Evolutionary conservation across 2,888 invertebrate genomes (phyloP).

Genomic region (Andrena marginata): DNA sequence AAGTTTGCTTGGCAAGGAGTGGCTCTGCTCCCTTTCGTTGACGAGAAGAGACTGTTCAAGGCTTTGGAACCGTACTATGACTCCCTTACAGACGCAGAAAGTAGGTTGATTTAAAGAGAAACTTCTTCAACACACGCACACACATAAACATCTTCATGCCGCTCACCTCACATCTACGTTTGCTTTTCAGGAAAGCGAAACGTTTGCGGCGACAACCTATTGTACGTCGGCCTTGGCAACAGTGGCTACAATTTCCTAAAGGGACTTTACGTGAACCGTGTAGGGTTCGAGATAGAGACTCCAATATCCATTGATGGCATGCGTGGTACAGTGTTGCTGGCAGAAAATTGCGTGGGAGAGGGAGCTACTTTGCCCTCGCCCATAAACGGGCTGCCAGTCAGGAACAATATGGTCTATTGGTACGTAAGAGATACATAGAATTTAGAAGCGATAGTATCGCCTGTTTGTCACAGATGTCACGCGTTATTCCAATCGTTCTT

Average conservation of each 20-base stretch:
- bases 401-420: conserved; percentile 85
- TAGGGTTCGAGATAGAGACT: conserved; percentile 86
- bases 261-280: conserved; percentile 89
- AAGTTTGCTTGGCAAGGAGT: conserved; percentile 99
- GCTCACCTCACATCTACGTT: background rate
- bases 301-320: conserved; percentile 92
- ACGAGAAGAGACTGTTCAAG: conserved; percentile 94
- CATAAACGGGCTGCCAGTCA: conserved; percentile 89
- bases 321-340: conserved; percentile 91
- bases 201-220: conserved; percentile 94
- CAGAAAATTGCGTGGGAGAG: conserved; percentile 89
- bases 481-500: background rate
- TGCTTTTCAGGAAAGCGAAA: conserved; percentile 90
- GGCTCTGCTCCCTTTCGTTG: conserved; percentile 98
- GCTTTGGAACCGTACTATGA: conserved; percentile 93
- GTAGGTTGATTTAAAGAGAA: conserved; percentile 83
- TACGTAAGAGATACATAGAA: conserved; percentile 72
- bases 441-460: background rate
- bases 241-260: conserved; percentile 89
- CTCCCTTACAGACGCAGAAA: conserved; percentile 93
- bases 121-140: background rate
- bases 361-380: conserved; percentile 90
- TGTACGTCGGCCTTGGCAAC: conserved; percentile 93
- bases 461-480: background rate
- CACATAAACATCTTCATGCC: background rate